These are phyloP conservation scores for Mustela nigripes DNA, from an alignment of 2,113 vertebrate species.

Conservation along the genomic window DNA sequence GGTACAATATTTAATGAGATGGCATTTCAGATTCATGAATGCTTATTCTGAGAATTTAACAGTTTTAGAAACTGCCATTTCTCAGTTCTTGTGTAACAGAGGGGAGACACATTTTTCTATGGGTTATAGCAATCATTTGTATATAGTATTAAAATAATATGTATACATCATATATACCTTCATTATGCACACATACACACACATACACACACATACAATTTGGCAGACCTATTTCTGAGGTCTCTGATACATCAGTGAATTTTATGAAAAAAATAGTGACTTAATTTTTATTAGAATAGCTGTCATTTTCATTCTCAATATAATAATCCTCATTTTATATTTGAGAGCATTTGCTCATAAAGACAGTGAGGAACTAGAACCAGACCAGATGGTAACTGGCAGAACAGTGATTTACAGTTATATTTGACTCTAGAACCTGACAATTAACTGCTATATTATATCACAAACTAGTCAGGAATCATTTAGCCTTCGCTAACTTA, in stretches of 20 bases:
- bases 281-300: not conserved
- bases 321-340: not conserved
- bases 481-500: not conserved
- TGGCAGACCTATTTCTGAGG: not conserved
- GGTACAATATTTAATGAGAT: not conserved
- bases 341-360: not conserved
- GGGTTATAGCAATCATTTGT: not conserved
- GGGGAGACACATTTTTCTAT: not conserved
- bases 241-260: not conserved
- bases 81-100: accelerated
- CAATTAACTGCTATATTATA: not conserved
- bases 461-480: not conserved
- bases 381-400: not conserved
- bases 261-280: not conserved
- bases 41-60: not conserved
- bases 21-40: not conserved
- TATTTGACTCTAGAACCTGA: constrained; percentile 14
- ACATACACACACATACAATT: not conserved
- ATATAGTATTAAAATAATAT: not conserved
- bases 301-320: not conserved
- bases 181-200: not conserved
- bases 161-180: not conserved
- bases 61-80: not conserved
- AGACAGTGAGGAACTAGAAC: not conserved
- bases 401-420: not conserved